Conservation (phyloP, 2,113 vertebrate genomes). For the Oryzias woworae region DNA sequence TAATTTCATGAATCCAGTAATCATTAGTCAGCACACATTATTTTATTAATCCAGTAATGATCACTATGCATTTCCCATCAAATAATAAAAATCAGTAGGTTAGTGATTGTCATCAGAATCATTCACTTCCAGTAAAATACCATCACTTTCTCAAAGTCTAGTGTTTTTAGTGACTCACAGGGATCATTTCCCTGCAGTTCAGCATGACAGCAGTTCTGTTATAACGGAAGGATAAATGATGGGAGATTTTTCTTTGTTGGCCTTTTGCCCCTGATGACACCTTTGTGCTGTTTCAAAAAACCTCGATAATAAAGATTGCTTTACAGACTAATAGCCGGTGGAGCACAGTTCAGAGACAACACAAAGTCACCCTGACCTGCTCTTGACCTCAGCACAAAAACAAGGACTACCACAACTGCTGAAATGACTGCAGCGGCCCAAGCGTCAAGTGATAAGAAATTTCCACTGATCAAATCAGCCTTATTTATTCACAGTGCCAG, state of each 20-base stretch:
- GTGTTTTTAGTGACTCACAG: too few species aligned
- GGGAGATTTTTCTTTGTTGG: neutral
- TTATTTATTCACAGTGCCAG: slow-evolving; percentile 46
- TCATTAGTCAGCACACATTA: too few species aligned
- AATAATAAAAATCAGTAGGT: too few species aligned
- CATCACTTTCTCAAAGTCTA: too few species aligned
- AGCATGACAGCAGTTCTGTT: too few species aligned
- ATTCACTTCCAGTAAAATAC: too few species aligned
- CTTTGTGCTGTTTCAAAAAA: slow-evolving; percentile 13
- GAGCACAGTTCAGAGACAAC: too few species aligned
- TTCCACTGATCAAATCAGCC: slow-evolving; percentile 54
- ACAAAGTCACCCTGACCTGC: slow-evolving; percentile 29
- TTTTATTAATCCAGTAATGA: too few species aligned
- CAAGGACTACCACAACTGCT: slow-evolving; percentile 24
- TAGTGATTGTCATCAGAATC: too few species aligned
- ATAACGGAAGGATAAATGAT: neutral
- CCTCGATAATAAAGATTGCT: neutral
- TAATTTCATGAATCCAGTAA: too few species aligned
- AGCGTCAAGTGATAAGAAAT: slow-evolving; percentile 53
- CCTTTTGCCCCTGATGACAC: neutral
- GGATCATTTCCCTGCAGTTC: too few species aligned
- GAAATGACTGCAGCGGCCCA: slow-evolving; percentile 35
- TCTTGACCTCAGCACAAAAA: slow-evolving; percentile 42
- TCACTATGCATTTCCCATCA: too few species aligned
- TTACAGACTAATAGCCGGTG: neutral